phyloP scores from a whole-genome alignment of 2,888 invertebrate species.

The Pyrocoelia pectoralis region DNA sequence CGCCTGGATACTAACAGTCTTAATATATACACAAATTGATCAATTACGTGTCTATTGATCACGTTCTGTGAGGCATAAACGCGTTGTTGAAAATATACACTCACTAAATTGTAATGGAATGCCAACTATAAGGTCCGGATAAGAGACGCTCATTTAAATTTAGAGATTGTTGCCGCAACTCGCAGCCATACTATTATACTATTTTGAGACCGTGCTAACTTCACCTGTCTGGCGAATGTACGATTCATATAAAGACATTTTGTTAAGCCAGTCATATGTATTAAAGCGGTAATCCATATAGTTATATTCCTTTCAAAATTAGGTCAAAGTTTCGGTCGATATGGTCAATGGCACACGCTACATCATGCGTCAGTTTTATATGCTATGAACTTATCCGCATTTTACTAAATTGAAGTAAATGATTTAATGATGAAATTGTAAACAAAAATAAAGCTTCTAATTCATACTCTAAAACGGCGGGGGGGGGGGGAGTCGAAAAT shows the following conservation, averaged over 20 bases:
- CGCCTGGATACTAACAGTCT: neutral
- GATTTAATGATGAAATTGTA: too few relatives aligned
- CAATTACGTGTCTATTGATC: too few relatives aligned
- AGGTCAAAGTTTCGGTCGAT: constrained; percentile 20
- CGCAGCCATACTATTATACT: constrained; percentile 22
- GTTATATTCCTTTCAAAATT: constrained; percentile 18
- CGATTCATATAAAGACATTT: neutral
- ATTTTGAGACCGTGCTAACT: constrained; percentile 36
- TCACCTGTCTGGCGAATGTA: constrained; percentile 35
- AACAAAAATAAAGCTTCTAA: too few relatives aligned
- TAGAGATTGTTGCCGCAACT: constrained; percentile 29
- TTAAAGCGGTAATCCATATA: neutral
- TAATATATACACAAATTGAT: neutral
- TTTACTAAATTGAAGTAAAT: neutral
- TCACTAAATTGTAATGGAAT: constrained; percentile 2
- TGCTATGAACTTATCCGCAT: constrained; percentile 2
- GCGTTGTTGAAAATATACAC: constrained; percentile 3
- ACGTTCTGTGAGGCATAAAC: neutral
- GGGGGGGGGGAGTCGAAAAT: neutral
- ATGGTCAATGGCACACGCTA: constrained; percentile 12
- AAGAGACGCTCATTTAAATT: constrained; percentile 25
- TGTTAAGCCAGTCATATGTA: neutral
- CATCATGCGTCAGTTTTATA: constrained; percentile 13
- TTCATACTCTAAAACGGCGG: too few relatives aligned
- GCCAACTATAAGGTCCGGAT: constrained; percentile 16